phyloP scores from a whole-genome alignment of 2,797 vertebrate genomes.

The Hypotaenidia okinawae region DNA sequence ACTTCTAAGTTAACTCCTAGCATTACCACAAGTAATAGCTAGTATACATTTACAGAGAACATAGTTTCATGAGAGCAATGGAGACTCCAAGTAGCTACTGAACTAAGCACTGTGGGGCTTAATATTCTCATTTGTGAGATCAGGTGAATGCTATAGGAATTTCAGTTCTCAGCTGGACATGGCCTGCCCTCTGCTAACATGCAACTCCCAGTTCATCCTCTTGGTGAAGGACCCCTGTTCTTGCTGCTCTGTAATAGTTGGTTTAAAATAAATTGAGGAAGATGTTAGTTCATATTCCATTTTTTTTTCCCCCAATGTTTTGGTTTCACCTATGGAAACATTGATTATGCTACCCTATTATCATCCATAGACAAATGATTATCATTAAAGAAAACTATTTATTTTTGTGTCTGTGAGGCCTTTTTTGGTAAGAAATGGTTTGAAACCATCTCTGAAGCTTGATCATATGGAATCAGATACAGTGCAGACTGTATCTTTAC shows the following conservation, averaged over 20 bases:
- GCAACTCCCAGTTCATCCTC: fast-evolving
- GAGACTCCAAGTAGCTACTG: not conserved
- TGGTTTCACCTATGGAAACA: not conserved
- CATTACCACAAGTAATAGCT: not conserved
- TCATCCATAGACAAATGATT: not conserved
- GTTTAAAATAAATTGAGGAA: not conserved
- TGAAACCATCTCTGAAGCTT: not conserved
- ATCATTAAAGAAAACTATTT: not conserved
- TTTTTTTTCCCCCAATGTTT: not conserved
- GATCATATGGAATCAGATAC: not conserved
- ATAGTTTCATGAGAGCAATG: not conserved
- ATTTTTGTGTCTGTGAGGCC: not conserved
- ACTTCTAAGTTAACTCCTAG: not conserved
- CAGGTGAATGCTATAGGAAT: not conserved
- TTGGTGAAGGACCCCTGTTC: not conserved
- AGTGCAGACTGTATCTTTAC: not conserved
- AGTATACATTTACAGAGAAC: not conserved
- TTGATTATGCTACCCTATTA: not conserved
- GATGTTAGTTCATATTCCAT: not conserved
- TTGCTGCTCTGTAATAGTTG: not conserved
- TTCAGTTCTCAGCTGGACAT: not conserved
- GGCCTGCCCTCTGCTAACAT: not conserved
- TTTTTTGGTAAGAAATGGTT: not conserved
- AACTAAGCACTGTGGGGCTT: not conserved
- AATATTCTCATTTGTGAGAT: not conserved